Conservation (phyloP, 1,140 invertebrate species). For the Latrodectus geometricus region DNA sequence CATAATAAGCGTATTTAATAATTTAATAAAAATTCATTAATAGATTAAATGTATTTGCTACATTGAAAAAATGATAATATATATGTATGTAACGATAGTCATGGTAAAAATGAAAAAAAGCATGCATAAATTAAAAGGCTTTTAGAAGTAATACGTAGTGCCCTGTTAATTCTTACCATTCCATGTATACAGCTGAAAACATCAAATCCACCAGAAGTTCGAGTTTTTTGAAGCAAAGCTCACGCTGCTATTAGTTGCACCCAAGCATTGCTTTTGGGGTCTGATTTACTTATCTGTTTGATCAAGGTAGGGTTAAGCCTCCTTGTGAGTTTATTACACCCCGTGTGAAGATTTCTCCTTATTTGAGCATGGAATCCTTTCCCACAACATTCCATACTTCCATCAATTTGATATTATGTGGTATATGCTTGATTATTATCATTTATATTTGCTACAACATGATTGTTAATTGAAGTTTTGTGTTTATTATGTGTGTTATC, state of each 20-base stretch:
- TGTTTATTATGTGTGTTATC: too few species aligned
- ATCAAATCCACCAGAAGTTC: slow-evolving; percentile 37
- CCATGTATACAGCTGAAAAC: slow-evolving; percentile 57
- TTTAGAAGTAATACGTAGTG: slow-evolving; percentile 57
- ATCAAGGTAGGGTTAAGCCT: slow-evolving; percentile 55
- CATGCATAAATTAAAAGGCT: slow-evolving; percentile 42
- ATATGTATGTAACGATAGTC: background rate
- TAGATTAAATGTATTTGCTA: too few species aligned
- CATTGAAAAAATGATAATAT: too few species aligned
- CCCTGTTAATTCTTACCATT: slow-evolving; percentile 61
- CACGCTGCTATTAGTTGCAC: slow-evolving; percentile 39
- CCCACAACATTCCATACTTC: slow-evolving; percentile 8
- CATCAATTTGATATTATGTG: background rate
- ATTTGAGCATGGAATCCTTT: slow-evolving; percentile 28
- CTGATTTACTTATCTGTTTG: slow-evolving; percentile 51
- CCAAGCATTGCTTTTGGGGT: slow-evolving; percentile 55
- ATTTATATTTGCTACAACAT: too few species aligned
- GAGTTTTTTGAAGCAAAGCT: slow-evolving; percentile 54
- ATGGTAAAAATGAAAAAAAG: slow-evolving; percentile 26
- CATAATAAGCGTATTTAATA: too few species aligned
- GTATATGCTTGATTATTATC: too few species aligned
- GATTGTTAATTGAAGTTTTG: too few species aligned
- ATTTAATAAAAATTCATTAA: too few species aligned
- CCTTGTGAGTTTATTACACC: slow-evolving; percentile 34
- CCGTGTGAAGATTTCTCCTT: slow-evolving; percentile 37